Evolutionary conservation across 2,113 vertebrate species (phyloP), one percentile per base, ranked within the genome.

Genomic region (Scalopus aquaticus): DNA sequence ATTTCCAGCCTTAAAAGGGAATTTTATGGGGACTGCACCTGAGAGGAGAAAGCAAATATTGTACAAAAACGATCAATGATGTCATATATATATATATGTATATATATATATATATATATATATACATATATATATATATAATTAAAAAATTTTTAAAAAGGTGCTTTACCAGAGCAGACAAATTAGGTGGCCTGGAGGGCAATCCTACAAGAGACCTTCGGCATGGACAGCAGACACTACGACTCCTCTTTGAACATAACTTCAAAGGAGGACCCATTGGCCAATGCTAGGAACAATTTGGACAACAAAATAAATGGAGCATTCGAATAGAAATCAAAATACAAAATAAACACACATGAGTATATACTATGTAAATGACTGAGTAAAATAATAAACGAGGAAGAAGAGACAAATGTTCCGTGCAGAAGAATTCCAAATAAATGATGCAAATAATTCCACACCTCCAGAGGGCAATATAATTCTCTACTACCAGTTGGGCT

Each of bases 321-420:
- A 51, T 0, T 17, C 16, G 22, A 67, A 77, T 56, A 35, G 37
- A 64, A 83, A n/a, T 22, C 16, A 58, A 82, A 28, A 10, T 78
- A 22, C 37, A 76, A 56, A 77, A 69, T 32, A 54, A 77, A 82
- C 22, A 91, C 24, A 44, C 32, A 30, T 19, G 49, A 78, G 37
- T 91, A 30, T 26, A 67, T 42, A 77, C 12, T 94, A 90, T 42
- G 58, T 26, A 90, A 90, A 46, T 67, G 56, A 78, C 19, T 72
- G 15, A 92, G 58, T 84, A 72, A 91, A 93, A 90, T 20, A 91
- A 74, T 62, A 46, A 89, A 39, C 54, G 49, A 24, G 35, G 37
- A 95, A 46, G 39, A 95, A 46, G 42, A 93, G n/a, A 82, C 11
- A 58, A 60, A 37, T 20, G 12, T 86, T 62, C 10, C 13, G 5